Base-by-base conservation (phyloP, 1,140 invertebrate species). In the Trissolcus basalis region DNA sequence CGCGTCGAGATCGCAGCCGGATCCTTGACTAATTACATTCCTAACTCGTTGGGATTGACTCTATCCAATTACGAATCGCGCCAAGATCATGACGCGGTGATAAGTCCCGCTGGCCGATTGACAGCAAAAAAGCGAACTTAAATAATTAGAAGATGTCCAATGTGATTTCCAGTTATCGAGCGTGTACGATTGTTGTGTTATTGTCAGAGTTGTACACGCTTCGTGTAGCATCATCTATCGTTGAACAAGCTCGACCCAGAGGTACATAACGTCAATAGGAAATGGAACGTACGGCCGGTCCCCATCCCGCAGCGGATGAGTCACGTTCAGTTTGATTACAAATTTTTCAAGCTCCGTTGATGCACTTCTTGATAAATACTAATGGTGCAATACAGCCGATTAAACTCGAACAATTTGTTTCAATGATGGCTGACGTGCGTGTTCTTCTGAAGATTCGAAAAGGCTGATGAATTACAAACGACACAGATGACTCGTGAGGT, bases 1-100 rank as follows among this genome's bases (percentile, higher is more conserved):
- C 43, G 58, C 16, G 32, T 55, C 58, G 84, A n/a, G 83, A 86
- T 85, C 81, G 76, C 51, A 58, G 72, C 64, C 61, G 41, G 75
- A 76, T 79, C 77, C 45, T 69, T 84, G 84, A 85, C 83, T 86
- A 85, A 85, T 86, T 86, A 85, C 81, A 82, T 85, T 85, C 82
- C 81, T 81, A 80, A 82, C 81, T 79, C 78, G 61, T 61, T 49
- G 59, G 75, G 64, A 60, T 75, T 77, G 76, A 47, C 80, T 81
- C 79, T 82, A 83, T 83, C 83, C 81, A 83, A 85, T 86, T 85
- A 84, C 77, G 72, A 81, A 81, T 80, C 77, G 75, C 77, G 64
- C 78, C 78, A 78, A 80, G 83, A 79, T 81, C 79, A 79, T 75
- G 79, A 63, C 53, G 64, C 47, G n/a, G 16, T 78, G 80, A 83